These are phyloP conservation scores for Staurois parvus DNA, from an alignment of 2,797 vertebrate genomes.

Conservation along the genomic window DNA sequence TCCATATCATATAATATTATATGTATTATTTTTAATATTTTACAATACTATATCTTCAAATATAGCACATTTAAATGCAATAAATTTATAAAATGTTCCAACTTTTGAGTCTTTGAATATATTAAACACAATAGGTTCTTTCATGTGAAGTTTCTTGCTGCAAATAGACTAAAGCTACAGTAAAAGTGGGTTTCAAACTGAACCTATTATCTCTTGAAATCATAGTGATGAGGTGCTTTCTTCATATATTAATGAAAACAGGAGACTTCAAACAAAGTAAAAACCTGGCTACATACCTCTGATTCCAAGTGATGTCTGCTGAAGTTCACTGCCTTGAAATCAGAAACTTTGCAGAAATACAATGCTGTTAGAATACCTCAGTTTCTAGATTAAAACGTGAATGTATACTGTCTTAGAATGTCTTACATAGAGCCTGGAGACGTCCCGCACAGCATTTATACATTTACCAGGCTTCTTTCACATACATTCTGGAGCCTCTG, in stretches of 20 bases:
- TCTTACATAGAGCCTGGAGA: no score
- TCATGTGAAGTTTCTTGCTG: conserved; percentile 35
- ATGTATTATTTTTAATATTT: neutral
- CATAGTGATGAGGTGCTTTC: conserved; percentile 5
- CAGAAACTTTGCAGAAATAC: neutral
- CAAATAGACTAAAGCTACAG: conserved; percentile 20
- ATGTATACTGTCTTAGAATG: no score
- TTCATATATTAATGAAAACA: conserved; percentile 43
- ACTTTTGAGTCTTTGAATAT: conserved; percentile 29
- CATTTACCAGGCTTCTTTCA: no score
- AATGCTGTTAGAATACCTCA: neutral
- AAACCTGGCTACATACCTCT: neutral
- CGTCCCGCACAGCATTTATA: no score
- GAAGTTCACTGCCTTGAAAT: neutral
- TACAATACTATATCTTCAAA: neutral
- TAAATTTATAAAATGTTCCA: conserved; percentile 20
- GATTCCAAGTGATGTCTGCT: neutral
- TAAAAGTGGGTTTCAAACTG: conserved; percentile 39
- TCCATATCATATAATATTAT: neutral
- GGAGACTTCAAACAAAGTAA: conserved; percentile 28
- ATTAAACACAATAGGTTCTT: conserved; percentile 39
- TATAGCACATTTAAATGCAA: conserved; percentile 9
- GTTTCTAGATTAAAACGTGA: no score
- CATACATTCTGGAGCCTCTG: no score
- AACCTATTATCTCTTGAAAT: conserved; percentile 47